Evolutionary conservation across 2,113 vertebrate species (phyloP), one percentile per base, ranked within the genome.

Genomic region (Myrmecobius fasciatus): DNA sequence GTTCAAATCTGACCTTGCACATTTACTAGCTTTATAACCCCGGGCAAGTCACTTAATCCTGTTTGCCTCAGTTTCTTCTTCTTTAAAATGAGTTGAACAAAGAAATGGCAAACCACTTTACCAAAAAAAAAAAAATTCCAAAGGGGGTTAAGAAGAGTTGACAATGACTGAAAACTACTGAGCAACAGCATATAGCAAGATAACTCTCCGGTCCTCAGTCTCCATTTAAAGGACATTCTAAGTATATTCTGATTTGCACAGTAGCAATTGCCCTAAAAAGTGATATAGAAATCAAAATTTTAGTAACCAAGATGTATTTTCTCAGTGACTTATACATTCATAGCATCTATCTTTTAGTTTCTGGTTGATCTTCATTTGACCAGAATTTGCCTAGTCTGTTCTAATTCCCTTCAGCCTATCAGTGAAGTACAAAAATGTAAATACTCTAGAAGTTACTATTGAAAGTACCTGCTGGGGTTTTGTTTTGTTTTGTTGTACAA

Each of bases 201-300:
- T 56, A 5, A 25, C 56, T 95, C 36, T 53, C 54, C 10, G 43
- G n/a, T 89, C 56, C 36, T 95, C 83, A 53, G 31, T 91, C 90
- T 12, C 22, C 53, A 25, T 56, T 90, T 36, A 43, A 28, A 46
- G 89, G 24, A 1, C 25, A 28, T 9, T 89, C 25, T 0, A 5
- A 89, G 90, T 91, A 83, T 49, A 91, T 48, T 47, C 89, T 91
- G 89, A 0, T 0, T 48, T 54, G 6, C 90, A 6, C 95, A 92
- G 94, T 53, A 92, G 90, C 67, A 88, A 56, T n/a, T 36, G 91
- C 56, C 49, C 20, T 67, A 20, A 31, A 91, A 96, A 53, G 12
- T 90, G 17, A 31, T 48, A 94, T 48, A 67, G 60, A 94, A 97
- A 89, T 49, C 43, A 95, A 36, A 92, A 92, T 56, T 96, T 92